Base-by-base conservation (phyloP, 2,797 vertebrate genomes). In the Threskiornis aethiopicus region DNA sequence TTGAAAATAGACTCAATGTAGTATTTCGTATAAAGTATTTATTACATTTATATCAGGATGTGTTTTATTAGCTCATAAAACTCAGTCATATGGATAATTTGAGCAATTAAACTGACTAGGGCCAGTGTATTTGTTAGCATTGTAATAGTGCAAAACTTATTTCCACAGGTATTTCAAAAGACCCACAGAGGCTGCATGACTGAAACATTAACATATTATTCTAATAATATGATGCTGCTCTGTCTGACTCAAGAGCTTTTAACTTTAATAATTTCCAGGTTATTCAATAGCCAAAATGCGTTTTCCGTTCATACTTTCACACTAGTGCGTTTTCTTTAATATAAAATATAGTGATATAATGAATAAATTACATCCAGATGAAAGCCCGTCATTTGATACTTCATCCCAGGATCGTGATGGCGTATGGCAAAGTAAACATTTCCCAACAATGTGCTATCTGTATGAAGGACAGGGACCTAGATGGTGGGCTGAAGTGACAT, bases 281-380 rank as follows among this genome's bases (percentile, higher is more conserved):
- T 97, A 97, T 88, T 97, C 89, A 87, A 91, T 93, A 86, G 52
- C 88, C 55, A 84, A 93, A 97, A 97, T 96, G 77, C 37, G 57
- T 94, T 98, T 98, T 97, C 91, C 69, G 33, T 97, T 97, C 92
- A 37, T 95, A 84, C 96, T 97, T 98, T 97, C 83, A 96, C 95
- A 96, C 95, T 96, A 87, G 64, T 95, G 86, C 51, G 16, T 97
- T 98, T 97, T 97, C 96, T 96, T 97, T 97, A 97, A 86, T 97
- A 93, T 84, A 84, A 93, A 97, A 55, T 81, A 55, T 81, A 96
- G 84, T 95, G 94, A 97, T 97, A 94, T 92, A 98, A 98, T 95
- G 96, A 98, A 96, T 96, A 97, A 98, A 98, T 97, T 94, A 89
- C 89, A 96, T 96, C 97, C 98, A 97, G 97, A 97, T 97, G 98